A percentile compares a stretch with the other conserved stretches of the same genome.
These are phyloP conservation scores for Lucilia sericata DNA, from an alignment of 1,140 invertebrate species.

Conservation along the genomic window DNA sequence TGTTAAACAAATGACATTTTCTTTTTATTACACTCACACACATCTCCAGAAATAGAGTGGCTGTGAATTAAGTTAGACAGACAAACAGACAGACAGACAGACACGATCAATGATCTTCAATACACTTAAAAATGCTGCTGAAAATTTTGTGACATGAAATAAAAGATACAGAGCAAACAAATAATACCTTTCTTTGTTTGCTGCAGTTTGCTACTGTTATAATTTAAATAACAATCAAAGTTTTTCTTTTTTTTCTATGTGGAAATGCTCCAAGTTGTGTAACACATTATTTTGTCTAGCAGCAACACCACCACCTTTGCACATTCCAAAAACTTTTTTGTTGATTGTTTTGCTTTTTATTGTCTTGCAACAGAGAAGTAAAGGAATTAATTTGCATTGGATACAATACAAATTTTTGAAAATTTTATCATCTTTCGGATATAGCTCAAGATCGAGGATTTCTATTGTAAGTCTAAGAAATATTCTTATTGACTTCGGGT, in stretches of 20 bases:
- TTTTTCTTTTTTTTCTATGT: background rate
- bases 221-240: no score
- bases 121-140: background rate
- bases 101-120: slow-evolving; percentile 24
- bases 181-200: no score
- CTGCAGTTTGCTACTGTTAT: no score
- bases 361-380: background rate
- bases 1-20: slow-evolving; percentile 41
- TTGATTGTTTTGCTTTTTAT: background rate
- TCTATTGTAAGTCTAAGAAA: no score
- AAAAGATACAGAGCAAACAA: background rate
- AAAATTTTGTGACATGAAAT: background rate
- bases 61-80: background rate
- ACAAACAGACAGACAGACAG: background rate
- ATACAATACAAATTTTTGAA: no score
- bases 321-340: slow-evolving; percentile 15
- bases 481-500: no score
- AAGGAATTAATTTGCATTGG: background rate
- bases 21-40: background rate
- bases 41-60: no score
- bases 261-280: background rate
- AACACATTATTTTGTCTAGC: background rate
- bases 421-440: no score
- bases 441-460: no score
- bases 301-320: background rate